phyloP scores from a whole-genome alignment of 2,888 invertebrate genomes.

The Tetramorium bicarinatum region DNA sequence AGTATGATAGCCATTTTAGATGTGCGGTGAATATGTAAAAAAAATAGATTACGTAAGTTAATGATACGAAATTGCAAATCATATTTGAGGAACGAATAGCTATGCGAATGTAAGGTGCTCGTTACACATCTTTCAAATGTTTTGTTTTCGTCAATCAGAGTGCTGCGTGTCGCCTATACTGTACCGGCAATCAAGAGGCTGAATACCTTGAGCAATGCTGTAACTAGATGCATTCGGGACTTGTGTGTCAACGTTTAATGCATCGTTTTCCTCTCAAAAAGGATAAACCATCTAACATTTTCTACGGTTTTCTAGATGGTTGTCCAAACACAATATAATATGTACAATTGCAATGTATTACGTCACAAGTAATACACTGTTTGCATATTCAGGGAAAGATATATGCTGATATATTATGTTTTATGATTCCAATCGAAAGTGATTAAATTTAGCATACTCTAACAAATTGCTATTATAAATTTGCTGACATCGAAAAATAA shows the following conservation, averaged over 20 bases:
- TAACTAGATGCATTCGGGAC: not conserved
- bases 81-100: constrained; percentile 10
- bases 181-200: too few species aligned
- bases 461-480: not conserved
- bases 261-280: not conserved
- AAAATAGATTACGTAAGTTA: constrained; percentile 28
- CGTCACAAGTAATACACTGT: not conserved
- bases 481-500: not conserved
- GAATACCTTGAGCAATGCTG: not conserved
- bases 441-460: not conserved
- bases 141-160: not conserved
- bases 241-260: not conserved
- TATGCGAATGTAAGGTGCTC: not conserved
- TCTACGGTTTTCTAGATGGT: not conserved
- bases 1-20: not conserved
- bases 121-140: not conserved
- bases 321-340: not conserved
- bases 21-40: not conserved
- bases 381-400: not conserved
- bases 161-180: not conserved
- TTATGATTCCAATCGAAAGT: not conserved
- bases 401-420: not conserved
- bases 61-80: not conserved
- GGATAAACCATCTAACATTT: not conserved
- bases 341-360: not conserved